Evolutionary conservation across 1,140 invertebrate genomes (phyloP).

Genomic region (Rhizoglyphus robini): DNA sequence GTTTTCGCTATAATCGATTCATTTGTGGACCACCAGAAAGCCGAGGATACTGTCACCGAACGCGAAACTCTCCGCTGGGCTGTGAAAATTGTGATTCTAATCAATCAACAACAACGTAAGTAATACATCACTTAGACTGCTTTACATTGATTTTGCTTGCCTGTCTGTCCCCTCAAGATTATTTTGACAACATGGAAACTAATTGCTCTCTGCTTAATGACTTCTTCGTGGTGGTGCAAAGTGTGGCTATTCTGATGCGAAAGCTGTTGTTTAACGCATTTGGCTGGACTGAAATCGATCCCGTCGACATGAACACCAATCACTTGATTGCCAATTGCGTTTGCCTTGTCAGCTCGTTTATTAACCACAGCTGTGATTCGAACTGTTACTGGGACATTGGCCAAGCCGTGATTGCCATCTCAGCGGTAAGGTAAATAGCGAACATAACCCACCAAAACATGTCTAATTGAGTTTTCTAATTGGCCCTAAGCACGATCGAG

Average conservation of each 20-base stretch:
- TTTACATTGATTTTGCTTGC: not conserved
- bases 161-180: not conserved
- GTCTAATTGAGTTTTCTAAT: not conserved
- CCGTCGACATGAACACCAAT: not conserved
- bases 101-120: not conserved
- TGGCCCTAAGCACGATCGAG: not conserved
- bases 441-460: not conserved
- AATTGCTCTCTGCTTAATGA: not conserved
- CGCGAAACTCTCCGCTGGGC: not conserved
- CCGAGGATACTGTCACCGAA: not conserved
- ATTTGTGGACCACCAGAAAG: not conserved
- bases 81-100: not conserved
- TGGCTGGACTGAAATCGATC: not conserved
- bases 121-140: not conserved
- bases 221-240: not conserved
- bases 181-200: not conserved
- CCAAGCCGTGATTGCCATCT: not conserved
- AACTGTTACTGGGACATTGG: conserved; percentile 9
- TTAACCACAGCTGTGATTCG: conserved; percentile 16
- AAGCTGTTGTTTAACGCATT: not conserved
- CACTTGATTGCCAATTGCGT: conserved; percentile 3
- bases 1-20: not conserved
- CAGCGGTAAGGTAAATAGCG: not conserved
- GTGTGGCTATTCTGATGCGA: not conserved
- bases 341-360: not conserved